Base-by-base conservation (phyloP, 2,888 invertebrate genomes). In the Alsophila aescularia region DNA sequence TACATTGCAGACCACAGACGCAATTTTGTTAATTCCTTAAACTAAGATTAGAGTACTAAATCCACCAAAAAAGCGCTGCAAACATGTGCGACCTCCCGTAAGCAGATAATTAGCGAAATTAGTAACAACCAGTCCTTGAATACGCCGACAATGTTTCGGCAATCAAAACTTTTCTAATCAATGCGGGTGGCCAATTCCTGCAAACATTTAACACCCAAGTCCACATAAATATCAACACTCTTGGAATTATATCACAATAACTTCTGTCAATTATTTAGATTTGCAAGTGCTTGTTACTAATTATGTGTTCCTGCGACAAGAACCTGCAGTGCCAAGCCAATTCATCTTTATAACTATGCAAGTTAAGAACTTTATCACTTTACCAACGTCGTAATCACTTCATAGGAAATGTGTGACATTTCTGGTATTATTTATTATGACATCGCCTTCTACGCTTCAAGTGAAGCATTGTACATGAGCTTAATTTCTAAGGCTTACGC, bases 131-230 rank as follows among this genome's bases (percentile, higher is more conserved):
- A 37, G 42, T 10, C 39, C 27, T 34, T 27, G 34, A 37, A 39
- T 35, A 18, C 35, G 15, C 35, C 5, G 14, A 12, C 7, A 51
- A 42, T 42, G 57, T 39, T 57, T 59, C 47, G 36, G 36, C 59
- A 52, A 59, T 62, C 40, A 52, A 60, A 59, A 58, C 51, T 52
- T 45, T 54, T 52, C 36, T 45, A 40, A 64, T 54, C 58, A 58
- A 49, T 53, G 61, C 52, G 58, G 66, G 68, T 68, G 68, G 68
- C 50, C 65, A 34, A 49, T 51, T 39, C 52, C 24, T 18, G 34
- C 42, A 47, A 63, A 56, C 52, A 55, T 50, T 59, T 50, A 50
- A 29, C 52, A 51, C 50, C 32, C 7, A 13, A 37, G n/a, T 32
- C 29, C 16, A 35, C 31, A 31, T 14, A 41, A 55, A 43, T 34